Percentiles rank a stretch among this genome's conserved stretches.
These are phyloP conservation scores for Echeneis naucrates DNA, from an alignment of 2,797 vertebrate genomes.

Conservation along the genomic window DNA sequence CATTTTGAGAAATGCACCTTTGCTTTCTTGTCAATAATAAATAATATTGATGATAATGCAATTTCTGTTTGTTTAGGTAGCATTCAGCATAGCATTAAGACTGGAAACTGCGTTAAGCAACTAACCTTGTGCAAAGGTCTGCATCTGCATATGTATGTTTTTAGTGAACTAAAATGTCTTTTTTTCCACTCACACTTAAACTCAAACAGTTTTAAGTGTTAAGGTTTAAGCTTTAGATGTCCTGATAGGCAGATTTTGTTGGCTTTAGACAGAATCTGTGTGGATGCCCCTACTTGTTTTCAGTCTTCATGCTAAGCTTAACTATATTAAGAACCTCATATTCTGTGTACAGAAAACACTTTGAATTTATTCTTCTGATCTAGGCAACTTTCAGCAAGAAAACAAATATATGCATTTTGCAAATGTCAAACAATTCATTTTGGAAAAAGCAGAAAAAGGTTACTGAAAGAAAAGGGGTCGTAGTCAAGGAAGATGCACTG, in stretches of 20 bases:
- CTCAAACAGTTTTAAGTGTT: neutral
- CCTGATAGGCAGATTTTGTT: neutral
- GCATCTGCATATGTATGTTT: neutral
- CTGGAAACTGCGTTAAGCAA: neutral
- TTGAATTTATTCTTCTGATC: slow-evolving; percentile 9
- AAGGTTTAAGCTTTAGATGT: neutral
- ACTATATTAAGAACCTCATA: neutral
- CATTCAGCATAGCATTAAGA: slow-evolving; percentile 1
- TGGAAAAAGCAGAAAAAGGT: slow-evolving; percentile 56
- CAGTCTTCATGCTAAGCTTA: neutral
- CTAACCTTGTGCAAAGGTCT: neutral
- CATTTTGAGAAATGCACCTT: slow-evolving; percentile 17
- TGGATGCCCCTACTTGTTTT: neutral
- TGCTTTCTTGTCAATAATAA: slow-evolving; percentile 1
- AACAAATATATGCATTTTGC: neutral
- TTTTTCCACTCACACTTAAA: neutral
- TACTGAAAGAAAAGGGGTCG: slow-evolving; percentile 36
- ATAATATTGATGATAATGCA: slow-evolving; percentile 1
- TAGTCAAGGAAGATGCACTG: slow-evolving; percentile 26
- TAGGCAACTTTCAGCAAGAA: neutral
- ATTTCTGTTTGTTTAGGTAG: neutral
- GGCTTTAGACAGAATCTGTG: neutral
- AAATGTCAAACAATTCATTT: slow-evolving; percentile 21
- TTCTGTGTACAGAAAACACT: neutral
- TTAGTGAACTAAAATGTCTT: neutral